Percentiles rank a stretch among this genome's conserved stretches.
Evolutionary conservation across 2,888 invertebrate genomes (phyloP).

Genomic region (Rhogogaster chlorosoma): DNA sequence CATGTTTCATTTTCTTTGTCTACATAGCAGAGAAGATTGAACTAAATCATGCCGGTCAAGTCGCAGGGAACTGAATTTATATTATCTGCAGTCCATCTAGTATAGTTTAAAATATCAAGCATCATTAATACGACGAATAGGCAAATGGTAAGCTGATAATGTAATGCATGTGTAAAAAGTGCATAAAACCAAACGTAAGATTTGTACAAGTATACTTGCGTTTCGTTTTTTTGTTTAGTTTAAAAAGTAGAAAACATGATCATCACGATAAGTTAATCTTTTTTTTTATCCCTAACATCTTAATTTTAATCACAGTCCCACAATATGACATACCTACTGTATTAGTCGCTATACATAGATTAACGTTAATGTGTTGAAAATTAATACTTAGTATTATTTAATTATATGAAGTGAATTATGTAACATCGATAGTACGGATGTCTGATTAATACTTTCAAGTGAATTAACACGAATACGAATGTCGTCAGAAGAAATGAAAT

Average conservation of each 20-base stretch:
- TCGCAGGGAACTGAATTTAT: neutral
- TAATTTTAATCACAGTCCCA: conserved; percentile 50
- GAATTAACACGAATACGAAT: conserved; percentile 2
- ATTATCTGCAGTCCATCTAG: neutral
- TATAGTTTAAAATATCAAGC: neutral
- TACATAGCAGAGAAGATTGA: neutral
- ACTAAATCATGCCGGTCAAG: neutral
- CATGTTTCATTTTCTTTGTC: conserved; percentile 31
- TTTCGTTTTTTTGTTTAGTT: conserved; percentile 2
- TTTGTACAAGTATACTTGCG: neutral
- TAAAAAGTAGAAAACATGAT: conserved; percentile 38
- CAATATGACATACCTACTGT: conserved; percentile 48
- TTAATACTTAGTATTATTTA: conserved; percentile 22
- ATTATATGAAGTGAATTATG: conserved; percentile 36
- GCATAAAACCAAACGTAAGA: conserved; percentile 3
- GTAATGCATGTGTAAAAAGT: conserved; percentile 34
- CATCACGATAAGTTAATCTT: conserved; percentile 31
- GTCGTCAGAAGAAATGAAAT: neutral
- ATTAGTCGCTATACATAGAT: conserved; percentile 43
- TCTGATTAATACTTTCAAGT: conserved; percentile 32
- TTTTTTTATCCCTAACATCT: conserved; percentile 38
- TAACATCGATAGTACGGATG: conserved; percentile 29
- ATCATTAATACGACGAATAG: neutral
- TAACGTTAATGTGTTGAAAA: conserved; percentile 39
- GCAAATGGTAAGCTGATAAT: neutral